Base-by-base conservation (phyloP, 2,797 vertebrate species). In the Huso huso region DNA sequence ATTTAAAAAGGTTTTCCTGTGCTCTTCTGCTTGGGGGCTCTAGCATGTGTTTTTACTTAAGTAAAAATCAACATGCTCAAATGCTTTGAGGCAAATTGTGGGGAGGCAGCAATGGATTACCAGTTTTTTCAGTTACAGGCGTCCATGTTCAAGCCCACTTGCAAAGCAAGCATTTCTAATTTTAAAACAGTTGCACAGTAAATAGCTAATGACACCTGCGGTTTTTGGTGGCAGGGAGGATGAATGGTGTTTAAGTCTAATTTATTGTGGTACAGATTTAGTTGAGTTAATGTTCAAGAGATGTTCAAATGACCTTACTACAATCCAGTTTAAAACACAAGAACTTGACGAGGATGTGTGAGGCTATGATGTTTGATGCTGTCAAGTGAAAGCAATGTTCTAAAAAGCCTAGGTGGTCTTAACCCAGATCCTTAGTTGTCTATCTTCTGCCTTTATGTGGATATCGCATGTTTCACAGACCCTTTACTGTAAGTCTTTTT, bases 131-230 rank as follows among this genome's bases (percentile, higher is more conserved):
- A 84, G 79, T 71, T 55, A 15, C 9, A 70, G 75, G 70, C 72
- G 63, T 23, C 15, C 75, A 83, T 89, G 88, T 87, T 89, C 89
- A 76, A 70, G 76, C 82, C 73, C 77, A 64, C 65, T 71, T 82
- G 84, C 76, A 74, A 73, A 78, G 81, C 83, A 83, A 87, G 37
- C 53, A 10, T 55, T 55, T 55, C 53, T 55, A 55, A 55, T 55
- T 55, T 55, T 55, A n/a, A n/a, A 55, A n/a, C 53, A 55, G n/a
- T 6, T n/a, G 10, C 53, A 55, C 37, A 37, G 3, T 55, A 55
- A 55, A 55, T n/a, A 55, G n/a, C 8, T 55, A 10, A 55, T 55
- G n/a, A 10, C 3, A 6, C 10, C 9, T 55, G 53, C n/a, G 53
- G 53, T 55, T 9, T 10, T 5, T 55, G 53, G 53, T 55, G 7